phyloP scores from a whole-genome alignment of 1,140 invertebrate genomes.

The Planococcus citri region DNA sequence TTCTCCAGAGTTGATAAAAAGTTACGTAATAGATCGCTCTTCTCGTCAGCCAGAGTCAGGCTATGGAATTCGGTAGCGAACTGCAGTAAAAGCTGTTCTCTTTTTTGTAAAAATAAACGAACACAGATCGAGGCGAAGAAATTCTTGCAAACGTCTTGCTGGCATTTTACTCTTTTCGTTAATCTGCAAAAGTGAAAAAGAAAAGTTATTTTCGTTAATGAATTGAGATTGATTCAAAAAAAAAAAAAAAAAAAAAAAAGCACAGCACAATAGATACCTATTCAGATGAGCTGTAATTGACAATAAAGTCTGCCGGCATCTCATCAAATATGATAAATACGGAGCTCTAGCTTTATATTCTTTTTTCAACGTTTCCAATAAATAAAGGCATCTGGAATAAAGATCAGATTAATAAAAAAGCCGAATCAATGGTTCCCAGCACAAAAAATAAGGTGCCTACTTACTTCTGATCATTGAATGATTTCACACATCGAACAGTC shows the following conservation, averaged over 20 bases:
- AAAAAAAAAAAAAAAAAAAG: background rate
- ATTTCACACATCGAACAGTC: slow-evolving; percentile 54
- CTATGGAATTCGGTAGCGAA: slow-evolving; percentile 68
- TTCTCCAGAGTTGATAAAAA: slow-evolving; percentile 46
- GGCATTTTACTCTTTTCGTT: slow-evolving; percentile 49
- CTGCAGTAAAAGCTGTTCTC: slow-evolving; percentile 46
- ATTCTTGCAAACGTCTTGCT: slow-evolving; percentile 58
- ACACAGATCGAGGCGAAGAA: slow-evolving; percentile 71
- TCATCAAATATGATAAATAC: slow-evolving; percentile 74
- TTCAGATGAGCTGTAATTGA: slow-evolving; percentile 67
- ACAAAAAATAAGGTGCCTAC: background rate
- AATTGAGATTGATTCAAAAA: background rate
- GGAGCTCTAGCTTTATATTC: slow-evolving; percentile 66
- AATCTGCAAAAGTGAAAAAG: slow-evolving; percentile 37
- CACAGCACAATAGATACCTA: slow-evolving; percentile 38
- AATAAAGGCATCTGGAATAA: slow-evolving; percentile 49
- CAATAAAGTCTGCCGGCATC: slow-evolving; percentile 67
- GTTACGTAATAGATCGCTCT: slow-evolving; percentile 55
- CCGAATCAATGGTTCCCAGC: background rate
- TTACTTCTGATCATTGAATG: slow-evolving; percentile 24
- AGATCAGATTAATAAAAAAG: slow-evolving; percentile 22
- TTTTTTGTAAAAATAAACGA: slow-evolving; percentile 59
- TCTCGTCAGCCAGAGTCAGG: slow-evolving; percentile 65
- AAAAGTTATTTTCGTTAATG: background rate
- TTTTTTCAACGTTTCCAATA: slow-evolving; percentile 63